Conservation (phyloP, 2,888 invertebrate genomes). For the Halictus quadricinctus region DNA sequence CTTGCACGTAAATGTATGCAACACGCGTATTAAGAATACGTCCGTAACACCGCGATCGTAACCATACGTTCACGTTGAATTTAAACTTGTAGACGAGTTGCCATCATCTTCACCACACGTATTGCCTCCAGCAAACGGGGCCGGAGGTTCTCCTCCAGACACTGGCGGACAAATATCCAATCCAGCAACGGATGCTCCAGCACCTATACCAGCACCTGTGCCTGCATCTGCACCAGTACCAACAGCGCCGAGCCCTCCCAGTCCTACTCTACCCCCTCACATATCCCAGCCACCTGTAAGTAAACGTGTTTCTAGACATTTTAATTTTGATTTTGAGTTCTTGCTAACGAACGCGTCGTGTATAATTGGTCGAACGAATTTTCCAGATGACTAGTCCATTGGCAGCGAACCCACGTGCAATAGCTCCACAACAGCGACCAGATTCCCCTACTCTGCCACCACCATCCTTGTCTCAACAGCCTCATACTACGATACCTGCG, state of each 20-base stretch:
- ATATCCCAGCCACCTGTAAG: conserved; percentile 82
- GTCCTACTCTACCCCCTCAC: conserved; percentile 83
- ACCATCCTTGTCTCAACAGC: conserved; percentile 79
- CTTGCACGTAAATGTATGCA: conserved; percentile 83
- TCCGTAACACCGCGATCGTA: background rate
- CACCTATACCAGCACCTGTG: conserved; percentile 88
- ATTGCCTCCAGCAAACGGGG: conserved; percentile 81
- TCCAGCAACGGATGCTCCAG: conserved; percentile 85
- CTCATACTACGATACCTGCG: conserved; percentile 79
- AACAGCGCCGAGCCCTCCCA: conserved; percentile 86
- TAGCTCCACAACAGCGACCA: conserved; percentile 85
- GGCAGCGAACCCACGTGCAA: conserved; percentile 82
- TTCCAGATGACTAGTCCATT: conserved; percentile 81
- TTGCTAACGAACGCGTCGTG: background rate
- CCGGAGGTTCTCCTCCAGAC: conserved; percentile 81
- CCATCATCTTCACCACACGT: conserved; percentile 82
- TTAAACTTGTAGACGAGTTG: conserved; percentile 79
- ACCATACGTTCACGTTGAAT: background rate
- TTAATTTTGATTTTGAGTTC: background rate
- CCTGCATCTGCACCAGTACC: conserved; percentile 88
- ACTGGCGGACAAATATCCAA: conserved; percentile 82
- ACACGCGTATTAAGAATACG: background rate
- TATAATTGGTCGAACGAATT: conserved; percentile 20
- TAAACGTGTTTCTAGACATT: conserved; percentile 37
- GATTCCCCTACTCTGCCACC: conserved; percentile 83